phyloP scores from a whole-genome alignment of 1,140 invertebrate genomes.

The Apis florea region DNA sequence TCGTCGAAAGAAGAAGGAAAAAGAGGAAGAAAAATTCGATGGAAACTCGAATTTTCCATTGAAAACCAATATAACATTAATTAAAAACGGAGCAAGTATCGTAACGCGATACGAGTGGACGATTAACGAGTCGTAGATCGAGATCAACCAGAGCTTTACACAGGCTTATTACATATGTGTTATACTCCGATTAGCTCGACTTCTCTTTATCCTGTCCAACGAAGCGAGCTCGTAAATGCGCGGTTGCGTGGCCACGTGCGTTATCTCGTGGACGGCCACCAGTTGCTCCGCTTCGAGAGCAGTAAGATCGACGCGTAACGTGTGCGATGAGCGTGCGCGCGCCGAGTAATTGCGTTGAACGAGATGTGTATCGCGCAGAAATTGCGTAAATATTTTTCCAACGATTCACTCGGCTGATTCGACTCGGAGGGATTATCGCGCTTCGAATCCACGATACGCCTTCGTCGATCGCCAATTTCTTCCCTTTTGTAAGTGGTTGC shows the following conservation, averaged over 20 bases:
- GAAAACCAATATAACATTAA: neutral
- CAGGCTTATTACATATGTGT: slow-evolving; percentile 35
- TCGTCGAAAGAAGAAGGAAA: neutral
- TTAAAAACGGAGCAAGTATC: neutral
- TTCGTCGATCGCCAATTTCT: neutral
- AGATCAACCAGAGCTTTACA: slow-evolving; percentile 19
- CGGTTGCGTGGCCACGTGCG: slow-evolving; percentile 4
- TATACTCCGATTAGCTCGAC: slow-evolving; percentile 66
- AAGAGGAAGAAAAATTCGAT: neutral
- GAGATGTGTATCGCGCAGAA: slow-evolving; percentile 50
- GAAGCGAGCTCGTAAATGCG: neutral
- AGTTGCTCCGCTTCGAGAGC: slow-evolving; percentile 36
- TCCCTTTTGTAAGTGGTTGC: neutral
- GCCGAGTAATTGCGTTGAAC: slow-evolving; percentile 60
- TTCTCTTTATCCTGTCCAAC: slow-evolving; percentile 26
- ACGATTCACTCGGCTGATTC: neutral
- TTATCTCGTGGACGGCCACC: slow-evolving; percentile 27
- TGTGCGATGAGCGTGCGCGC: slow-evolving; percentile 32
- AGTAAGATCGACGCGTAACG: slow-evolving; percentile 13
- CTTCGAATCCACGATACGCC: neutral
- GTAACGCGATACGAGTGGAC: slow-evolving; percentile 1
- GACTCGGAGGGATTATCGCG: neutral
- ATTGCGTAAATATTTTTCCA: slow-evolving; percentile 48
- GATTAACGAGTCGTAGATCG: slow-evolving; percentile 19
- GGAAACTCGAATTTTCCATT: slow-evolving; percentile 19